A percentile compares a stretch with the other conserved stretches of the same genome.
phyloP scores from a whole-genome alignment of 2,797 vertebrate species.

The Urophycis tenuis region DNA sequence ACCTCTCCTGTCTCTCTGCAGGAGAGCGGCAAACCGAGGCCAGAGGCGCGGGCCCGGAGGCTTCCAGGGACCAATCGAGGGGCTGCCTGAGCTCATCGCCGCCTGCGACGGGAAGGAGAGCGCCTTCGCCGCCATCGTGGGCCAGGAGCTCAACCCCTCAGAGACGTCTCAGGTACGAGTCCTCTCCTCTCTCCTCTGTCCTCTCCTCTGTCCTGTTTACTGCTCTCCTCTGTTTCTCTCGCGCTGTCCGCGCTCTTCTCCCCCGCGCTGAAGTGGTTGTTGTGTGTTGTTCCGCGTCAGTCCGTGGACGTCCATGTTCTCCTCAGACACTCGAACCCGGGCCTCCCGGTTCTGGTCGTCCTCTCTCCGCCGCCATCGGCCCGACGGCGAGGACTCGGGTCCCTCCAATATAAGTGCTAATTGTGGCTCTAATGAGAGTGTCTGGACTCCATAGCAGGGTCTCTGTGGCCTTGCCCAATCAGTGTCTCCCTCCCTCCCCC shows the following conservation, averaged over 20 bases:
- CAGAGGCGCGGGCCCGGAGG: conserved; percentile 48
- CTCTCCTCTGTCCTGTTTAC: not conserved
- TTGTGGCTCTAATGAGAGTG: conserved; percentile 96
- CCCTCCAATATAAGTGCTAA: conserved; percentile 95
- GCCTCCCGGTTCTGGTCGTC: not conserved
- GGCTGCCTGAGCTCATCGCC: conserved; percentile 88
- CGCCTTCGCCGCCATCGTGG: conserved; percentile 75
- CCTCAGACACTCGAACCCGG: too few relatives aligned
- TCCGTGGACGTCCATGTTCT: not conserved
- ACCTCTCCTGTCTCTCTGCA: conserved; percentile 43
- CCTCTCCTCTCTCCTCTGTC: not conserved
- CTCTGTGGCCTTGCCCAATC: conserved; percentile 87
- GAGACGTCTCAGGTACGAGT: conserved; percentile 82
- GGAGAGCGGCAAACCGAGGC: conserved; percentile 74
- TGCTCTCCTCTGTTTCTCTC: too few relatives aligned
- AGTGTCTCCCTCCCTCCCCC: conserved; percentile 61
- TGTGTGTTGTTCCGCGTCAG: too few relatives aligned
- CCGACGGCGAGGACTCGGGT: conserved; percentile 91
- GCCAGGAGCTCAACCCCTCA: conserved; percentile 67
- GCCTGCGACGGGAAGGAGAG: conserved; percentile 80
- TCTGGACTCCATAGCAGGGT: conserved; percentile 78
- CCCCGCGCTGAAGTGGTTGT: too few relatives aligned
- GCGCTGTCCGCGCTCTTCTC: too few relatives aligned
- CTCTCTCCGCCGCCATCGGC: conserved; percentile 84
- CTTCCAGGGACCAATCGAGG: conserved; percentile 76